phyloP scores from a whole-genome alignment of 2,113 vertebrate species.

The Elephas maximus region DNA sequence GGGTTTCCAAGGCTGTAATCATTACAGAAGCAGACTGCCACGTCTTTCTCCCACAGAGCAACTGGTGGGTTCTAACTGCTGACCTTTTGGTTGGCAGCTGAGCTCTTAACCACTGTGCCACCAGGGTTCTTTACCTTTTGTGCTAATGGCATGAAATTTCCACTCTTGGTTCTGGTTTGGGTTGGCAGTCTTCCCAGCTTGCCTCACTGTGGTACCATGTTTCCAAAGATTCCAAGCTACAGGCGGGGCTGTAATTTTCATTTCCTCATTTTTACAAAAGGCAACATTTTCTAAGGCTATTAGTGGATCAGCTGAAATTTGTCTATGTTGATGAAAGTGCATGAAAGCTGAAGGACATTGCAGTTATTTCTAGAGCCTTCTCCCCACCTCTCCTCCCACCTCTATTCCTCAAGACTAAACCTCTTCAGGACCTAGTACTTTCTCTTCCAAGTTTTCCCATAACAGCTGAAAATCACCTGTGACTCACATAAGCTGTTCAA shows the following conservation, averaged over 20 bases:
- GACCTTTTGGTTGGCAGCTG: neutral
- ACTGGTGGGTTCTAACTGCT: neutral
- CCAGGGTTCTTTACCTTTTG: neutral
- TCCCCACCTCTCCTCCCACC: accelerated
- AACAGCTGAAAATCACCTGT: constrained; percentile 43
- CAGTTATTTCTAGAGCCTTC: neutral
- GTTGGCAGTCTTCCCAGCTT: constrained; percentile 23
- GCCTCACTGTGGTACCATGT: constrained; percentile 30
- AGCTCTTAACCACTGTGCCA: neutral
- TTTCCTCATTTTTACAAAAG: constrained; percentile 65
- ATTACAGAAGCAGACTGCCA: neutral
- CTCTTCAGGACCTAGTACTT: neutral
- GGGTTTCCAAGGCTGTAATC: neutral
- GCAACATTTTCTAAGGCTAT: constrained; percentile 63
- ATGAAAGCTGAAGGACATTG: neutral
- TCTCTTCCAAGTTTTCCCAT: neutral
- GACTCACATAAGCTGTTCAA: constrained; percentile 36
- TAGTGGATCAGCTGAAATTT: neutral
- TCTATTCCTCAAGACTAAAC: neutral
- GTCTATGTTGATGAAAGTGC: constrained; percentile 23
- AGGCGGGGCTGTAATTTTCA: constrained; percentile 60
- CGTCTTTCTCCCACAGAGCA: neutral
- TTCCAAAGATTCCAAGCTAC: constrained; percentile 40
- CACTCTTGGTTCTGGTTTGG: constrained; percentile 34
- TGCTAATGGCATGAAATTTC: constrained; percentile 47